Base-by-base conservation (phyloP, 2,888 invertebrate species). In the Rotaria macrura region DNA sequence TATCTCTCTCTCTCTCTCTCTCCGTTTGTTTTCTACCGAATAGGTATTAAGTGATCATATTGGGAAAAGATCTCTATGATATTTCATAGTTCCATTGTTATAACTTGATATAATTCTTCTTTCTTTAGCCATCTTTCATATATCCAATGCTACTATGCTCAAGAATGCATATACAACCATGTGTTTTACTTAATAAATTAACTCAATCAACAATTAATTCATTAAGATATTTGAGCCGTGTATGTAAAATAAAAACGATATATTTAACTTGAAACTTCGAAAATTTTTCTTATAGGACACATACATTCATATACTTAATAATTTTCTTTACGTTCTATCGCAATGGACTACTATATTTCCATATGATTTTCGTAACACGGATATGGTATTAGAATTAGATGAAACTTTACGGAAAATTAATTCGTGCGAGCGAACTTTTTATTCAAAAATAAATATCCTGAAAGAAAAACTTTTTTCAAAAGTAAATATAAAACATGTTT, bases 291-390 rank as follows among this genome's bases (percentile, higher is more conserved):
- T 43, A 0, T 43, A 79, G 79, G 79, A 79, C n/a, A 40, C 5
- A 79, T 1, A n/a, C 43, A 38, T 79, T n/a, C 79, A 43, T 43
- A 40, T 43, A 79, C 2, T 84, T 20, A 52, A 38, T 38, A 49
- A 84, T 43, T 85, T 86, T 83, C 40, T 86, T 29, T 40, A 49
- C 17, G 74, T 85, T 38, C n/a, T 86, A 25, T 74, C 74, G 29
- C 84, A 85, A 79, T 86, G 86, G 86, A 34, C 84, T 9, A 12
- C 23, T 55, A 34, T 34, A 38, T 86, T 86, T 84, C 84, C 84
- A 47, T 83, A 57, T 38, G 86, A 86, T 84, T 86, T 84, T 57
- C 86, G 86, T n/a, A 83, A 84, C 43, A 40, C 49, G 1, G 52
- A 86, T 34, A 54, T 84, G 29, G 49, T 47, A 23, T n/a, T 29